phyloP scores from a whole-genome alignment of 2,888 invertebrate genomes.

The Nomada flava region DNA sequence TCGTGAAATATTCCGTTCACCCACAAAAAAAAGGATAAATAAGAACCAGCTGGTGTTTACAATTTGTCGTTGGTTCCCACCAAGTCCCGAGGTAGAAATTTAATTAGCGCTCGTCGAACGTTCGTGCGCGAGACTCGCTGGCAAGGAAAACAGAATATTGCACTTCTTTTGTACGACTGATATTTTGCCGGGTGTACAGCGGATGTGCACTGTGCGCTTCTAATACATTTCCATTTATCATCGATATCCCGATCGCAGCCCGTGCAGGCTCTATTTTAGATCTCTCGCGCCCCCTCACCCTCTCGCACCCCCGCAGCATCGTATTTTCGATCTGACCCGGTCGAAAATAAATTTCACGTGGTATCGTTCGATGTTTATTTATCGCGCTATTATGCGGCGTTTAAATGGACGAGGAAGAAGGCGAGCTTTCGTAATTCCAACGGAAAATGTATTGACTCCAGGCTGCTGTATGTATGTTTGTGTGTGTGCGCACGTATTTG shows the following conservation, averaged over 20 bases:
- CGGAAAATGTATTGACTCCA: constrained; percentile 45
- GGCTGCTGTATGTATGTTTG: constrained; percentile 19
- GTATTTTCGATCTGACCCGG: constrained; percentile 1
- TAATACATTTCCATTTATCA: constrained; percentile 26
- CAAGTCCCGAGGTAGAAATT: neutral
- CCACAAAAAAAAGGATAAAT: too few relatives aligned
- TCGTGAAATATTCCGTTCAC: too few relatives aligned
- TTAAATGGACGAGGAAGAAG: constrained; percentile 39
- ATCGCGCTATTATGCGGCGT: constrained; percentile 31
- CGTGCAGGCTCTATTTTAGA: constrained; percentile 1
- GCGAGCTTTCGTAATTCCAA: constrained; percentile 52
- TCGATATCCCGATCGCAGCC: neutral
- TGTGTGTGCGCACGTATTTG: constrained; percentile 25
- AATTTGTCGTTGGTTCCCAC: too few relatives aligned
- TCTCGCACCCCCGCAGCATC: neutral
- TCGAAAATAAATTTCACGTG: constrained; percentile 32
- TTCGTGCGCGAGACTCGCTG: neutral
- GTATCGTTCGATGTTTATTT: constrained; percentile 20
- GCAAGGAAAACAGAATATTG: neutral
- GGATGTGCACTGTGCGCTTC: neutral
- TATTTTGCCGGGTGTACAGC: neutral
- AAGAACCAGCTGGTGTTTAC: neutral
- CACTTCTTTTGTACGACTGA: neutral
- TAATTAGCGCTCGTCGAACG: too few relatives aligned
- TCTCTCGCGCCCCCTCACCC: neutral